phyloP scores from a whole-genome alignment of 64 coral and sea anemone species.

The Montipora efflorescens region DNA sequence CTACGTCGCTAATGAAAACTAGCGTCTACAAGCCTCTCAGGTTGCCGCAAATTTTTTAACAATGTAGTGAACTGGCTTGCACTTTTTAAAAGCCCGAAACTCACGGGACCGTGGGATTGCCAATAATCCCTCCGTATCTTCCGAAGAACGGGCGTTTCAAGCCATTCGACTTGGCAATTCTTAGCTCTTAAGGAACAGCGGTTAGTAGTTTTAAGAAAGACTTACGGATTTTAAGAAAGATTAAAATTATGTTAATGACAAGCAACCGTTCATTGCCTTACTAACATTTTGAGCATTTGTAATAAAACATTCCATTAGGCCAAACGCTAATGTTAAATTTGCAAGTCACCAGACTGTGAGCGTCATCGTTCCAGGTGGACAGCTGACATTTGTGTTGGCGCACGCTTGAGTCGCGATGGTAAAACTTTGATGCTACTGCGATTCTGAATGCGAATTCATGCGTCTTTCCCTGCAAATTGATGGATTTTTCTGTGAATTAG shows the following conservation, averaged over 20 bases:
- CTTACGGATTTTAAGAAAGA: too few species aligned
- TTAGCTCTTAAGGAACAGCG: too few species aligned
- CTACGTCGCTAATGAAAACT: too few species aligned
- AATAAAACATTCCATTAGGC: constrained; percentile 78
- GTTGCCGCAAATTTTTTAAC: too few species aligned
- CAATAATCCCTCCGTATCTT: too few species aligned
- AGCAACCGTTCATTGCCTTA: neutral
- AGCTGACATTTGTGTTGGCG: constrained; percentile 67
- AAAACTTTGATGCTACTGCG: constrained; percentile 36
- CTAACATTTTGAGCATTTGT: constrained; percentile 66
- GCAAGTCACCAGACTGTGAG: constrained; percentile 56
- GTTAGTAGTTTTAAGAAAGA: too few species aligned
- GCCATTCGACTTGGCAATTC: too few species aligned
- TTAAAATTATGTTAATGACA: neutral
- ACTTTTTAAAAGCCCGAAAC: too few species aligned
- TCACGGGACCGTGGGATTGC: too few species aligned
- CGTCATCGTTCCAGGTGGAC: constrained; percentile 74
- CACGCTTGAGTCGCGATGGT: constrained; percentile 50
- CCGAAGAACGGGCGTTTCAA: too few species aligned
- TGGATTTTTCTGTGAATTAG: neutral
- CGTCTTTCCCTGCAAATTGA: neutral
- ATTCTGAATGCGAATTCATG: constrained; percentile 37
- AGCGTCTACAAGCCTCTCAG: too few species aligned
- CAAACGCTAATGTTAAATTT: constrained; percentile 60
- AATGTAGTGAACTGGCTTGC: too few species aligned